These are phyloP conservation scores for Micrastur ruficollis DNA, from an alignment of 2,797 vertebrate genomes.

Conservation along the genomic window DNA sequence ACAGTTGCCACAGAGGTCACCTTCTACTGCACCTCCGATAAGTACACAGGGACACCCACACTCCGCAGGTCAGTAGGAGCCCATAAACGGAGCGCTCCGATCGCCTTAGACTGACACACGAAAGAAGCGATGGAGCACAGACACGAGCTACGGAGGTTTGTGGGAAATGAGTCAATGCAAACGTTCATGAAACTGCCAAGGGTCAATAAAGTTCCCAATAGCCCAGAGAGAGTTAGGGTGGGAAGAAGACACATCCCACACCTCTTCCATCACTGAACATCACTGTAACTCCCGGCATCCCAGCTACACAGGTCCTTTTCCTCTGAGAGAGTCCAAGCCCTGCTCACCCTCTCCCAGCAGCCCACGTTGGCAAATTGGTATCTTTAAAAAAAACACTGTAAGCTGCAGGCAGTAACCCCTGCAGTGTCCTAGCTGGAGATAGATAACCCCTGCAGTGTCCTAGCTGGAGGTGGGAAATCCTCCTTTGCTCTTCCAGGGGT, in stretches of 20 bases:
- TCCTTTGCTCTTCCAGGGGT: background rate
- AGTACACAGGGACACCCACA: background rate
- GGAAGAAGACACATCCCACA: background rate
- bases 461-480: background rate
- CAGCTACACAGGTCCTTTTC: accelerated
- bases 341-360: background rate
- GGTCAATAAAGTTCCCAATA: background rate
- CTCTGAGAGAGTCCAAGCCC: background rate
- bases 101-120: too few species aligned
- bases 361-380: background rate
- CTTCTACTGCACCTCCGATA: background rate
- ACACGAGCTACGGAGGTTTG: background rate
- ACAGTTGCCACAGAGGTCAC: background rate
- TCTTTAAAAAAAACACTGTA: background rate
- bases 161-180: accelerated
- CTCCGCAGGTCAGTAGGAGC: background rate
- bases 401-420: background rate
- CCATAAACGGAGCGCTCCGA: background rate
- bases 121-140: too few species aligned
- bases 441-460: background rate
- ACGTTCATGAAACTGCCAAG: background rate
- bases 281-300: background rate
- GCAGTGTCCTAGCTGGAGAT: background rate
- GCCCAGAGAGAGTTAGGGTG: background rate
- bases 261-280: background rate